A percentile compares a stretch with the other conserved stretches of the same genome.
phyloP scores from a whole-genome alignment of 2,797 vertebrate species.

The Oreonectes daqikongensis region DNA sequence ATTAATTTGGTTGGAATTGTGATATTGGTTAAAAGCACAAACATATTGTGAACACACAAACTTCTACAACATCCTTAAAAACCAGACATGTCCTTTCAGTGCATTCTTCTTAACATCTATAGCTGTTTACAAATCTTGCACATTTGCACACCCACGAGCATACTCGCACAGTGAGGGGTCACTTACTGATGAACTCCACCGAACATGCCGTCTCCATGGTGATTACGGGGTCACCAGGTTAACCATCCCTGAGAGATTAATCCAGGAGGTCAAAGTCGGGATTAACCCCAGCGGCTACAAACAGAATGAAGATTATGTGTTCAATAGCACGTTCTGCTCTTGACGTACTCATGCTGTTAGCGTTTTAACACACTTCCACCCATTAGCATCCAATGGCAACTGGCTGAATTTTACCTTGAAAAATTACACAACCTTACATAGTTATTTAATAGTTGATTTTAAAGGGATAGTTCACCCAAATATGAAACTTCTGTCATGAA shows the following conservation, averaged over 20 bases:
- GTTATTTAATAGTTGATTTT: too few species aligned
- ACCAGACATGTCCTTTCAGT: neutral
- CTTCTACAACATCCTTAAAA: neutral
- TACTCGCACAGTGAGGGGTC: neutral
- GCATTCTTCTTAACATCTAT: neutral
- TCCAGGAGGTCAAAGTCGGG: constrained; percentile 47
- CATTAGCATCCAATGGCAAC: neutral
- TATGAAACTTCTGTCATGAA: too few species aligned
- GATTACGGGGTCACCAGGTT: constrained; percentile 34
- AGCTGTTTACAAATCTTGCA: constrained; percentile 16
- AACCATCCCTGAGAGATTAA: constrained; percentile 51
- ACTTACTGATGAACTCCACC: constrained; percentile 13
- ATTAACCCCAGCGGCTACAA: constrained; percentile 49
- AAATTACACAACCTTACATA: neutral
- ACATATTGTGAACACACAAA: neutral
- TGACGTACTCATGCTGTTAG: constrained; percentile 14
- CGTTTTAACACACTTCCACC: constrained; percentile 20
- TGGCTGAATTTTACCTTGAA: neutral
- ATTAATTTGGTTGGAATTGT: neutral
- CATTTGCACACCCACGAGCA: constrained; percentile 4
- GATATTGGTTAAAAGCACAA: neutral
- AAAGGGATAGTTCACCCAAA: too few species aligned
- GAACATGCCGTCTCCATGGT: constrained; percentile 32
- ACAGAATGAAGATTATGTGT: constrained; percentile 43
- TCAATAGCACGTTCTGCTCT: constrained; percentile 27